Evolutionary conservation across 2,113 vertebrate genomes (phyloP).

Genomic region (Machaerirhynchus nigripectus): DNA sequence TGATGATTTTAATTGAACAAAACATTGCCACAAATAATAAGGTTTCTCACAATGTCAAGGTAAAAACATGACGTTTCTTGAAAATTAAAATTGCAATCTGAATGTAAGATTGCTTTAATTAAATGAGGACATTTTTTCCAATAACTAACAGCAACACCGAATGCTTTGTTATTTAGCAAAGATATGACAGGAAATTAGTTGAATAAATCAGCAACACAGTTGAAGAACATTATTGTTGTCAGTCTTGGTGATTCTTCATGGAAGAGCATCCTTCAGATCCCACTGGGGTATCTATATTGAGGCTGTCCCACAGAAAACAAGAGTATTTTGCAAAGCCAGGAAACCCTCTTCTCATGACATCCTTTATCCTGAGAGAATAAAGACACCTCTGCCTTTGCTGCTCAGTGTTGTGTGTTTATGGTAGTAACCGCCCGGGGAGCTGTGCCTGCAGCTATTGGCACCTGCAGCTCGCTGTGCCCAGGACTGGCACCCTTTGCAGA

Average conservation of each 20-base stretch:
- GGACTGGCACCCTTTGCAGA: background rate
- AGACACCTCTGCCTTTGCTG: background rate
- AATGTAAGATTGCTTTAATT: background rate
- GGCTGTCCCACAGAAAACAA: background rate
- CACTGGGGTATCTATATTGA: background rate
- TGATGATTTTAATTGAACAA: background rate
- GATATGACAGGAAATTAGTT: background rate
- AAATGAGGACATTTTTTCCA: background rate
- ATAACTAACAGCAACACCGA: background rate
- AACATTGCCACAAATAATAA: background rate
- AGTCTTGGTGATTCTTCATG: background rate
- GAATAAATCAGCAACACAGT: background rate
- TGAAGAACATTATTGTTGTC: background rate
- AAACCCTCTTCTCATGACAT: background rate
- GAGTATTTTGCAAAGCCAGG: background rate
- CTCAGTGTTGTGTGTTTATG: background rate
- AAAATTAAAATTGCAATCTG: background rate
- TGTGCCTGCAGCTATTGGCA: background rate
- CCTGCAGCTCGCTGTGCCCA: background rate
- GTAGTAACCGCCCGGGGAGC: background rate
- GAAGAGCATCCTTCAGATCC: background rate
- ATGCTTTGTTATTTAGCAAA: background rate
- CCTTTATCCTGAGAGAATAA: background rate
- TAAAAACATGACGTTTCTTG: background rate
- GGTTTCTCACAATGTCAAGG: background rate